Conservation (phyloP, 2,797 vertebrate genomes). For the Sebastes matsubarae region DNA sequence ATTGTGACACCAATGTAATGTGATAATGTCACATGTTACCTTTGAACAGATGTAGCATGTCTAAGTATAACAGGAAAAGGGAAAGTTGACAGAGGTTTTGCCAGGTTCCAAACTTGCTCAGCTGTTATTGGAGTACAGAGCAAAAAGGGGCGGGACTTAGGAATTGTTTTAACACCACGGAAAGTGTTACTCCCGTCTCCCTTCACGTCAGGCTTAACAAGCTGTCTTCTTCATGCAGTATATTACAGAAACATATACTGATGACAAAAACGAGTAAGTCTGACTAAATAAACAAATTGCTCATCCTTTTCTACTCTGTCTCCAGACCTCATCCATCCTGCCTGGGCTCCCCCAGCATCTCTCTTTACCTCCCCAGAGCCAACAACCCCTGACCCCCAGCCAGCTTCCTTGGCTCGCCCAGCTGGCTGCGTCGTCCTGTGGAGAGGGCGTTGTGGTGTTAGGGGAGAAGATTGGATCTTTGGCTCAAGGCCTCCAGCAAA, state of each 20-base stretch:
- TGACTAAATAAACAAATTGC: background rate
- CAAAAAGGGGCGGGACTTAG: too few species aligned
- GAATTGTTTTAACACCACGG: background rate
- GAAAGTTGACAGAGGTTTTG: too few species aligned
- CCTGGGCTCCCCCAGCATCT: constrained; percentile 73
- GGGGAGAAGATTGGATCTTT: constrained; percentile 88
- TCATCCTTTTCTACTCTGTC: background rate
- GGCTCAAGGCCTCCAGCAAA: constrained; percentile 92
- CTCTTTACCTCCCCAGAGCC: constrained; percentile 68
- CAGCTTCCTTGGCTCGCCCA: constrained; percentile 97
- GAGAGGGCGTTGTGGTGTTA: constrained; percentile 90
- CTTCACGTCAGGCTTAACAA: background rate
- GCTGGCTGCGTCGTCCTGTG: constrained; percentile 93
- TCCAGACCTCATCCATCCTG: constrained; percentile 67
- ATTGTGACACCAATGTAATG: too few species aligned
- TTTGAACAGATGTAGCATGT: too few species aligned
- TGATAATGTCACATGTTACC: too few species aligned
- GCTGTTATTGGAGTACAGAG: rapidly evolving
- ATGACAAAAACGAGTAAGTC: background rate
- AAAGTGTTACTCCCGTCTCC: background rate
- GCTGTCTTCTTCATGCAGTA: background rate
- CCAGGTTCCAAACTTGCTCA: too few species aligned
- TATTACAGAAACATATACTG: background rate
- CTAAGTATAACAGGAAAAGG: too few species aligned
- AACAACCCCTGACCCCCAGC: constrained; percentile 86